Base-by-base conservation (phyloP, 2,113 vertebrate genomes). In the Nycticebus coucang region DNA sequence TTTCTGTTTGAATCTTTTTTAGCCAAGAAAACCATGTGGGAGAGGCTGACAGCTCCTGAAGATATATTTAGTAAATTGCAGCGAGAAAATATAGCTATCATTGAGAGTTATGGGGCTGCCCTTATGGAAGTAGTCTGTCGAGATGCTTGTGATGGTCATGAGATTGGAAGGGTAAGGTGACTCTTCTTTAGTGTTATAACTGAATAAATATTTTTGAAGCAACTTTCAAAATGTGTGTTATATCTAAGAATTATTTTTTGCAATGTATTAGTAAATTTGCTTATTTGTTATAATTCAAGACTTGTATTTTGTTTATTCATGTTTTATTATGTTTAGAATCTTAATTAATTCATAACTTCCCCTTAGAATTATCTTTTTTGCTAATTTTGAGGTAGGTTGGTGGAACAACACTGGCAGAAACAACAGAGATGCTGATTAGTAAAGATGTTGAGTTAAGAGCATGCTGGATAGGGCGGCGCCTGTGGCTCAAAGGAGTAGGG, bases 121-220 rank as follows among this genome's bases (percentile, higher is more conserved):
- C 99, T 99, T 17, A 99, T 99, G 99, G 99, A 99, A 95, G 99
- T 99, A 86, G 99, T 99, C 92, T 99, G 99, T 96, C 97, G 99
- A 95, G 99, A 99, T 50, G 99, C 99, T 69, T 99, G 99, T 91
- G 99, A 99, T 41, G 99, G 99, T 14, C 99, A 99, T 77, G 99
- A 99, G 98, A 99, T 99, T 62, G 99, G 99, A 98, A 98, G 99
- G 97, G 99, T 99, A 98, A 97, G n/a, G 94, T 86, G 91, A 28
- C 26, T 80, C 59, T 41, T 66, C 6, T 82, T 87, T 37, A 66
- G 75, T 66, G 22, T 45, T 60, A 2, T 60, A 79, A 57, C 55
- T 57, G 71, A 85, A 62, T 69, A 57, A 50, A 22, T 86, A 37
- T 55, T 93, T 91, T 55, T 84, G 35, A 33, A 64, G 85, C 35